Evolutionary conservation across 1,140 invertebrate species (phyloP), one percentile per base, ranked within the genome.

Genomic region (Epicauta chinensis): DNA sequence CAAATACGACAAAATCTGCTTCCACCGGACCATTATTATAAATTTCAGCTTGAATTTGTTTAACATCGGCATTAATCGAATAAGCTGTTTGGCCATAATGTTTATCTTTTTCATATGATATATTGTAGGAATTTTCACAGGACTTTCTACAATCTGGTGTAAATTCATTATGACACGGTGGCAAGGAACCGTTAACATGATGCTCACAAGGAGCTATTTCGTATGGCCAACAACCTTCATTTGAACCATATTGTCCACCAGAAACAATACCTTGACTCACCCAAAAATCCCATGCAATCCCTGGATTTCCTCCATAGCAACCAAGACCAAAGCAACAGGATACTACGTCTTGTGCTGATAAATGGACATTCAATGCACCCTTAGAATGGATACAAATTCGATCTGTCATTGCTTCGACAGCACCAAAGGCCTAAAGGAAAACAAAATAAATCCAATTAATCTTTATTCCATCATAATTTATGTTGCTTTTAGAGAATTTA

Each of bases 321-420:
- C 92, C 92, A 36, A 93, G 93, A 73, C 93, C 96, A 14, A 70
- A 71, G 63, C 93, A 97, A 65, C 93, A 97, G 34, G 86, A 81
- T 0, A 94, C 73, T 43, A 96, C 73, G 75, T 97, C 90, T 68
- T 95, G 88, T 16, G 91, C 81, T 1, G 92, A 93, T 46, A 93
- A 80, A 57, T 86, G 81, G 57, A 86, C 81, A 64, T 93, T 79
- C 3, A 76, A 61, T 16, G 78, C 79, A 13, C 82, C 90, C 14
- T 86, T 79, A 0, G 86, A 89, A 56, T 88, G 84, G 56, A 94
- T 93, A 70, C 93, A 97, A 4, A 78, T 78, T 42, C 93, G 75
- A 71, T 97, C 93, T 12, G 90, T 90, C 84, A 97, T 96, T 1
- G 92, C 87, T 72, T 93, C 91, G 1, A 91, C 91, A n/a, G 93